Percentiles rank a stretch among this genome's conserved stretches.
phyloP scores from a whole-genome alignment of 92 coral and sea anemone genomes.

The Anthopleura xanthogrammica region DNA sequence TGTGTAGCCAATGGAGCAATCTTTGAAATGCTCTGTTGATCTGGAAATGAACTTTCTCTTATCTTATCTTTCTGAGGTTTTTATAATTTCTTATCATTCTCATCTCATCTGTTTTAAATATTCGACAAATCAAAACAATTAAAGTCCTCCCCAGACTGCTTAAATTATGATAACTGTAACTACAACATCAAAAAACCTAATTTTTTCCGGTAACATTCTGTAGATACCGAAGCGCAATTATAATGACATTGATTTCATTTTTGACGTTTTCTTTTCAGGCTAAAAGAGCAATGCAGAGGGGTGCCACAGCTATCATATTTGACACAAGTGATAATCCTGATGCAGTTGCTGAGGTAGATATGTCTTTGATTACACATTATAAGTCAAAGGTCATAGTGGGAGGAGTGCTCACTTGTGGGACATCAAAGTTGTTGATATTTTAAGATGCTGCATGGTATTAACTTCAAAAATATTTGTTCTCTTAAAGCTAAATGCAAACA shows the following conservation, averaged over 20 bases:
- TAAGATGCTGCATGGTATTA: not conserved
- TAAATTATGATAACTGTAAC: not conserved
- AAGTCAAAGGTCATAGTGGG: slow-evolving; percentile 15
- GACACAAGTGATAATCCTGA: slow-evolving; percentile 88
- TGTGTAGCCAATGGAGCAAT: not conserved
- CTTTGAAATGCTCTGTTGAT: not conserved
- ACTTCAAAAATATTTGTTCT: slow-evolving; percentile 7
- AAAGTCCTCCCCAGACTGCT: not conserved
- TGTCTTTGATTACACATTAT: slow-evolving; percentile 18
- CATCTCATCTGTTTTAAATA: not conserved
- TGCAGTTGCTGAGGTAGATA: slow-evolving; percentile 79
- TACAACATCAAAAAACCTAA: not conserved
- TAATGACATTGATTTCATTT: not conserved
- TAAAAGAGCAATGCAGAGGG: slow-evolving; percentile 87
- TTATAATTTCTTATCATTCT: not conserved
- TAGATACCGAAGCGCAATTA: not conserved
- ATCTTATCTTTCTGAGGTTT: not conserved
- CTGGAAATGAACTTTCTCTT: not conserved
- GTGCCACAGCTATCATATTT: slow-evolving; percentile 96
- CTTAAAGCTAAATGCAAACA: slow-evolving; percentile 72
- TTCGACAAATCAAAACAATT: not conserved
- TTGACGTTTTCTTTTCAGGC: slow-evolving; percentile 55
- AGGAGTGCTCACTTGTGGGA: not conserved
- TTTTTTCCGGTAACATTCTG: not conserved
- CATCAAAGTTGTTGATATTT: slow-evolving; percentile 4